These are phyloP conservation scores for Lasioglossum lativentre DNA, from an alignment of 2,888 invertebrate species.

Conservation along the genomic window DNA sequence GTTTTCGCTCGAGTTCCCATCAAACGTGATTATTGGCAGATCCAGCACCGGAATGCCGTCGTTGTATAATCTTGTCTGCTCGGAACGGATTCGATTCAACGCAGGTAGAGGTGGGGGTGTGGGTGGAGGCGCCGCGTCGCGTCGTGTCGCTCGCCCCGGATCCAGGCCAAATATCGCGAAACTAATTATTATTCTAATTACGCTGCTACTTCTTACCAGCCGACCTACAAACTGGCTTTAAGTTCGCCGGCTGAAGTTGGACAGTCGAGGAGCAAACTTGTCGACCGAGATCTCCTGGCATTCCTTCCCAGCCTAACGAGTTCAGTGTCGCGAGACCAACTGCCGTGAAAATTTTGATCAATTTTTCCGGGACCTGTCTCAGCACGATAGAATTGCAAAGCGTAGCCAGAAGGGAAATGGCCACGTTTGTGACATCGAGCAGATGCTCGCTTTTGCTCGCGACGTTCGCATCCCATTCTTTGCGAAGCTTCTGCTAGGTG, in stretches of 20 bases:
- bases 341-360: conserved; percentile 2
- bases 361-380: background rate
- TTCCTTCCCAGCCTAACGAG: conserved; percentile 6
- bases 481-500: no score
- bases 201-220: background rate
- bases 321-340: background rate
- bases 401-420: background rate
- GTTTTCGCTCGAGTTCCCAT: conserved; percentile 23
- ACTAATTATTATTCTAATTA: conserved; percentile 43
- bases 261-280: conserved; percentile 6
- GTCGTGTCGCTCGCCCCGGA: background rate
- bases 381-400: background rate
- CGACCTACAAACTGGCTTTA: background rate
- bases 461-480: background rate
- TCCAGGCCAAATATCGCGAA: conserved; percentile 13
- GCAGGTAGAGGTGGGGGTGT: background rate
- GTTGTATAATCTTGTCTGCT: conserved; percentile 36
- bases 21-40: conserved; percentile 48
- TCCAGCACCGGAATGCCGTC: conserved; percentile 7
- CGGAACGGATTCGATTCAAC: conserved; percentile 29
- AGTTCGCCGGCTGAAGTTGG: conserved; percentile 14
- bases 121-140: background rate
- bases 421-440: background rate
- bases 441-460: background rate
- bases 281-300: background rate